Percentiles rank a stretch among this genome's conserved stretches.
These are phyloP conservation scores for Stenopsyche tienmushanensis DNA, from an alignment of 1,140 invertebrate species.

Conservation along the genomic window DNA sequence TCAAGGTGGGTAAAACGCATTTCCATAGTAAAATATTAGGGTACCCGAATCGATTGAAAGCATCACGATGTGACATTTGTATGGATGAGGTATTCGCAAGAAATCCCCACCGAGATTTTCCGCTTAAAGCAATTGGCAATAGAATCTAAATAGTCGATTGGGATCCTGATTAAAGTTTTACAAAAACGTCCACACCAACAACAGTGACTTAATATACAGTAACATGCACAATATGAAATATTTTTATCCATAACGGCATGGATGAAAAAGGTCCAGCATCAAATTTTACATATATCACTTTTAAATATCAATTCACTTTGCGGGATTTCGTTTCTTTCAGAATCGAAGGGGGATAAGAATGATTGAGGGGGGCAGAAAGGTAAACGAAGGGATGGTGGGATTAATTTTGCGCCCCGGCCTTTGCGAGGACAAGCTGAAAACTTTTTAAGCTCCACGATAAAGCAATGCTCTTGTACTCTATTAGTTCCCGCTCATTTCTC, in stretches of 20 bases:
- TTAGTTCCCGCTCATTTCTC: slow-evolving; percentile 1
- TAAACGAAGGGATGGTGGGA: neutral
- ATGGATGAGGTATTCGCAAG: slow-evolving; percentile 32
- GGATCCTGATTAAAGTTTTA: no score
- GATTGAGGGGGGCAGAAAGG: neutral
- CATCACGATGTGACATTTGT: slow-evolving; percentile 33
- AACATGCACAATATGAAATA: no score
- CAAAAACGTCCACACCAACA: no score
- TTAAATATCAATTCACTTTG: no score
- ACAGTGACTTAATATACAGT: no score
- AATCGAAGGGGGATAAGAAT: neutral
- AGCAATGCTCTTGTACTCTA: slow-evolving; percentile 6
- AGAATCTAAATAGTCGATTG: neutral
- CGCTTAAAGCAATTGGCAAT: neutral
- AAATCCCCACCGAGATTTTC: slow-evolving; percentile 5
- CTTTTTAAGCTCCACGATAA: slow-evolving; percentile 12
- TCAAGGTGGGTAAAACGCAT: slow-evolving; percentile 24
- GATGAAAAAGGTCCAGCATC: no score
- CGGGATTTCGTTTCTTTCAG: no score
- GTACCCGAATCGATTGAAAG: slow-evolving; percentile 25
- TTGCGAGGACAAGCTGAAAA: neutral
- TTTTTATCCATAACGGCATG: no score
- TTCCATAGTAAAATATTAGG: slow-evolving; percentile 36
- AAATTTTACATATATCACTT: no score
- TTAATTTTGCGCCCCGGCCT: slow-evolving; percentile 2